Evolutionary conservation across 2,113 vertebrate genomes (phyloP), one percentile per base, ranked within the genome.

Genomic region (Colossoma macropomum): DNA sequence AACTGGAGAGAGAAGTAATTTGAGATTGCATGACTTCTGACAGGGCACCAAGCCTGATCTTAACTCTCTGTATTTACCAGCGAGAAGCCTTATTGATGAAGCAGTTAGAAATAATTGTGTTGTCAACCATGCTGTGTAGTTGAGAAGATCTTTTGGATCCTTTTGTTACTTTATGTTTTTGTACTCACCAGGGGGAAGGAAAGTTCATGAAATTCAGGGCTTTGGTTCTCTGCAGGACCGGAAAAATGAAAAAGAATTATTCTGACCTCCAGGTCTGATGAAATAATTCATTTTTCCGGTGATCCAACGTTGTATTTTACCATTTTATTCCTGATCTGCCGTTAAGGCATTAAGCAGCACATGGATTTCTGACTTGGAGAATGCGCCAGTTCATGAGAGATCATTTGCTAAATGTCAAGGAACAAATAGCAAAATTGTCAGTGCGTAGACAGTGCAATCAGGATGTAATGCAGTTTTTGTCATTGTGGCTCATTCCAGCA

Each of bases 51-150:
- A 71, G 38, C 79, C 27, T 65, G 45, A 72, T 63, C 68, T 60
- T 81, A 63, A 45, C 65, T 52, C 76, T 32, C n/a, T 80, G 66
- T 38, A 72, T 85, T 73, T 66, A 71, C 45, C 32, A 59, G 60
- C 23, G 28, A 60, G 59, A 27, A 45, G 45, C 59, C 73, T 60
- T 79, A 84, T 79, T 79, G 75, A 77, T 69, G 52, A 66, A 62
- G 17, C 45, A 69, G 65, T 70, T 70, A 34, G 80, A 23, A 34
- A 30, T 83, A 34, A 79, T 86, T 56, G 69, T 75, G 23, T 59
- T 86, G 28, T 79, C 70, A 52, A 41, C 75, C 41, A 50, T 62
- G 50, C 69, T 75, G 60, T 79, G 50, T 79, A 56, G 28, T 59
- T 34, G 48, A 19, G 71, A 75, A 34, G 41, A 70, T 63, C 7